These are phyloP conservation scores for Scelioninae gen. 1 DNA, from an alignment of 2,888 invertebrate genomes.

Conservation along the genomic window DNA sequence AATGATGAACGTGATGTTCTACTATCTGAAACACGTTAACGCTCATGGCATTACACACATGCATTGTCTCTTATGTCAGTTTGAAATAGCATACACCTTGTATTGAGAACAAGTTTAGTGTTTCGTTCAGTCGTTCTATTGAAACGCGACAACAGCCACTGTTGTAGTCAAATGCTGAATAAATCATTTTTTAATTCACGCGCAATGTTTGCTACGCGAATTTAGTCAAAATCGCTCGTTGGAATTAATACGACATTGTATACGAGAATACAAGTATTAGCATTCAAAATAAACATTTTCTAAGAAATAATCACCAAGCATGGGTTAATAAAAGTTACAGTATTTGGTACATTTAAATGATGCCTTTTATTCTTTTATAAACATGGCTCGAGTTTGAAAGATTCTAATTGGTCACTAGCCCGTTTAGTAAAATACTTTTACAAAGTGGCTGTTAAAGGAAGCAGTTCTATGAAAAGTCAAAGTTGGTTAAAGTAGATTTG, in stretches of 20 bases:
- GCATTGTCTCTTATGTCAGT: slow-evolving; percentile 36
- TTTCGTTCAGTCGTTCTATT: slow-evolving; percentile 21
- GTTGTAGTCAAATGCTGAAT: background rate
- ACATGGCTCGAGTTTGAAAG: slow-evolving; percentile 34
- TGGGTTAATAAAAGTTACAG: slow-evolving; percentile 34
- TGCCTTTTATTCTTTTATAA: slow-evolving; percentile 23
- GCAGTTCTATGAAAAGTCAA: slow-evolving; percentile 49
- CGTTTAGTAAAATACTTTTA: slow-evolving; percentile 48
- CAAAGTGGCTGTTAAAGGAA: slow-evolving; percentile 52
- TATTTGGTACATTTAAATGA: slow-evolving; percentile 15
- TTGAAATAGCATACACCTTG: slow-evolving; percentile 23
- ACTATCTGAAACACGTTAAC: slow-evolving; percentile 71
- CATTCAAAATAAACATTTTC: slow-evolving; percentile 10
- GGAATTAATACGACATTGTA: background rate
- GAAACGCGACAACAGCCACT: background rate
- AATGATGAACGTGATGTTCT: slow-evolving; percentile 62
- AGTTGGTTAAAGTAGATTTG: slow-evolving; percentile 57
- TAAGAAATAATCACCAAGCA: slow-evolving; percentile 26
- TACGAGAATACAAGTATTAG: background rate
- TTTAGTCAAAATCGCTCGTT: slow-evolving; percentile 9
- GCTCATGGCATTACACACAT: slow-evolving; percentile 49
- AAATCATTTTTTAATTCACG: slow-evolving; percentile 28
- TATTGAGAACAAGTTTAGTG: slow-evolving; percentile 46
- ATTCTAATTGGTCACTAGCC: slow-evolving; percentile 57
- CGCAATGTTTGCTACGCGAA: background rate